phyloP scores from a whole-genome alignment of 2,888 invertebrate species.

The Sarcophaga rosellei region DNA sequence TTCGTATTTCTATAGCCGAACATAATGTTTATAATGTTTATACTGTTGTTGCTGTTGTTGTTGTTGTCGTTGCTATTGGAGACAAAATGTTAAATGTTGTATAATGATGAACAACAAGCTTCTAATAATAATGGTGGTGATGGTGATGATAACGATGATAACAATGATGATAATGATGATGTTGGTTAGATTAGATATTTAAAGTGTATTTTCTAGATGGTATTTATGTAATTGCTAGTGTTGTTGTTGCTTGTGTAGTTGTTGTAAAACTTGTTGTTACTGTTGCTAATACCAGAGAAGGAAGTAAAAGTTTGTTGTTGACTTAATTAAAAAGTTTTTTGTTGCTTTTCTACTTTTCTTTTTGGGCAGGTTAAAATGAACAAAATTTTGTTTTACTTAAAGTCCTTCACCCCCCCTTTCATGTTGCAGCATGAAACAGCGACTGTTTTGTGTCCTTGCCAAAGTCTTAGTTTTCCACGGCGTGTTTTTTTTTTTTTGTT shows the following conservation, averaged over 20 bases:
- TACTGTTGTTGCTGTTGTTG: slow-evolving; percentile 36
- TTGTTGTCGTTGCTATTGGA: neutral
- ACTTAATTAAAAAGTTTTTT: slow-evolving; percentile 68
- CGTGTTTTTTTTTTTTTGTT: neutral
- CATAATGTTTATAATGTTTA: slow-evolving; percentile 15
- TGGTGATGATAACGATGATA: slow-evolving; percentile 16
- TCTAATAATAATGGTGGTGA: slow-evolving; percentile 8
- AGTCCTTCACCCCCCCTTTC: neutral
- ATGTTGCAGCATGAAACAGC: neutral
- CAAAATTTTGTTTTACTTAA: slow-evolving; percentile 33
- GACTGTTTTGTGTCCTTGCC: neutral
- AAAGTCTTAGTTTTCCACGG: too few species aligned
- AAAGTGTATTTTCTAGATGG: slow-evolving; percentile 5
- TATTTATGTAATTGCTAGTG: slow-evolving; percentile 35
- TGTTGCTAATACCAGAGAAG: slow-evolving; percentile 27
- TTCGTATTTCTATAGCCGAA: neutral
- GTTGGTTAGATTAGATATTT: slow-evolving; percentile 35
- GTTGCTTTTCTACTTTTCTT: neutral
- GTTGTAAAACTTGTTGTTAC: slow-evolving; percentile 27
- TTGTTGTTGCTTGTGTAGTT: slow-evolving; percentile 26
- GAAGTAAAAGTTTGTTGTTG: slow-evolving; percentile 61
- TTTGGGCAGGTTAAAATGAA: slow-evolving; percentile 52
- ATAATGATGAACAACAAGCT: neutral
- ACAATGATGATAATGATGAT: slow-evolving; percentile 36
- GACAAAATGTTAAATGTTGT: neutral